Base-by-base conservation (phyloP, 2,888 invertebrate genomes). In the Napeogenes inachia region DNA sequence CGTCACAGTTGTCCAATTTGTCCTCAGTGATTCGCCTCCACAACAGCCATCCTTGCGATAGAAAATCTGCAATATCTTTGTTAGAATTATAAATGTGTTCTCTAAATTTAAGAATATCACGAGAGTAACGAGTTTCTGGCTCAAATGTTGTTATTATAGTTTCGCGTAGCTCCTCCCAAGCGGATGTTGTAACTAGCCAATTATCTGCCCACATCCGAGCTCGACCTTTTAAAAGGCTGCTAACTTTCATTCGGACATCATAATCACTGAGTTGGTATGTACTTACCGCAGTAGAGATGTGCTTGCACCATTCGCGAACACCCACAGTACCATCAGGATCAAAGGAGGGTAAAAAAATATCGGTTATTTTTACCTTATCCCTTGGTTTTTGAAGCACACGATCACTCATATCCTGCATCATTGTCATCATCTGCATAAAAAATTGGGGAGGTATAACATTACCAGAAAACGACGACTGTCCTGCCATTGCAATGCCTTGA, bases 91-190 rank as follows among this genome's bases (percentile, higher is more conserved):
- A 75, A 38, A 3, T n/a, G 61, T 75, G 74, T 55, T 75, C 73
- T 45, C 72, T 59, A 56, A 74, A 75, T 3, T 50, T 59, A 0
- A 72, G 2, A 4, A 76, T 61, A 32, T 75, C 75, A 0, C 73
- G 67, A 1, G 74, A 75, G 54, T 75, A 77, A 2, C 74, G 53
- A 42, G 63, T 73, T 60, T 77, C 74, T 0, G 74, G 75, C 59
- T 75, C 73, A 62, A 73, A 74, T 0, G 68, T 70, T 0, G 55
- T 59, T 2, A 61, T 60, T 4, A 65, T 46, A n/a, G 33, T 60
- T 10, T 64, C 54, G 2, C 70, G 67, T 54, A 73, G 58, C 46
- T 75, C 72, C 4, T 68, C 56, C 72, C 74, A 76, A 0, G 73
- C 53, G 0, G 67, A 38, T 0, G 76, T 75, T 0, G 70, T 64